Percentiles rank a stretch among this genome's conserved stretches.
phyloP scores from a whole-genome alignment of 2,888 invertebrate genomes.

The Chalcis sispes region DNA sequence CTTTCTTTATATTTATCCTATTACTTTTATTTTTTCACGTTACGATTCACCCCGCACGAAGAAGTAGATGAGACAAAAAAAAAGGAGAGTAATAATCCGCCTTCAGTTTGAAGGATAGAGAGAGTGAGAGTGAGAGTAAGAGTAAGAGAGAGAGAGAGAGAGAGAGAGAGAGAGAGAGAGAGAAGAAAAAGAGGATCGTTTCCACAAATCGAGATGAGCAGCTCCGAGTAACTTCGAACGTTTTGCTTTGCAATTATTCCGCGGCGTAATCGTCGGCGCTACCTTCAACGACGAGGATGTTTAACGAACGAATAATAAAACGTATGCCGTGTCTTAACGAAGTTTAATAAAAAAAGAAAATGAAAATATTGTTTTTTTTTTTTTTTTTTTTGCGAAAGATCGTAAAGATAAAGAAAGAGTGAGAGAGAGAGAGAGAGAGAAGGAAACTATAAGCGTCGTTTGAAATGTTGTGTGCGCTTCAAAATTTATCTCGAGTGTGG shows the following conservation, averaged over 20 bases:
- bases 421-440: no score
- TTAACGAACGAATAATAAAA: no score
- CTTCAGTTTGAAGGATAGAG: neutral
- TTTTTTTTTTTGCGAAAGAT: no score
- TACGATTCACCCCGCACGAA: neutral
- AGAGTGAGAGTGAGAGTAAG: neutral
- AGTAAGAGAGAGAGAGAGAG: no score
- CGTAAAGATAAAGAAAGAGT: neutral
- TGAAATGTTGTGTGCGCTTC: neutral
- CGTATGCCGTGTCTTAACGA: no score
- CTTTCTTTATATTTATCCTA: neutral
- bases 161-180: no score
- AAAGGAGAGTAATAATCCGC: conserved; percentile 19
- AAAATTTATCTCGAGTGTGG: conserved; percentile 15
- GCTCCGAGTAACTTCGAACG: neutral
- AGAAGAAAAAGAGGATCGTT: neutral
- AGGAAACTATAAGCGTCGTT: no score
- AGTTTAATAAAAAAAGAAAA: no score
- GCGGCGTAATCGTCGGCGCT: conserved; percentile 5
- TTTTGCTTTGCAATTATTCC: conserved; percentile 6
- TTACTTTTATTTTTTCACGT: no score
- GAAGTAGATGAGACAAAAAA: neutral
- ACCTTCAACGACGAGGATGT: no score
- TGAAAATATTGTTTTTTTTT: no score
- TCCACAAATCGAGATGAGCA: neutral